Percentiles rank a stretch among this genome's conserved stretches.
phyloP scores from a whole-genome alignment of 2,797 vertebrate genomes.

The Pyrocephalus nanus region DNA sequence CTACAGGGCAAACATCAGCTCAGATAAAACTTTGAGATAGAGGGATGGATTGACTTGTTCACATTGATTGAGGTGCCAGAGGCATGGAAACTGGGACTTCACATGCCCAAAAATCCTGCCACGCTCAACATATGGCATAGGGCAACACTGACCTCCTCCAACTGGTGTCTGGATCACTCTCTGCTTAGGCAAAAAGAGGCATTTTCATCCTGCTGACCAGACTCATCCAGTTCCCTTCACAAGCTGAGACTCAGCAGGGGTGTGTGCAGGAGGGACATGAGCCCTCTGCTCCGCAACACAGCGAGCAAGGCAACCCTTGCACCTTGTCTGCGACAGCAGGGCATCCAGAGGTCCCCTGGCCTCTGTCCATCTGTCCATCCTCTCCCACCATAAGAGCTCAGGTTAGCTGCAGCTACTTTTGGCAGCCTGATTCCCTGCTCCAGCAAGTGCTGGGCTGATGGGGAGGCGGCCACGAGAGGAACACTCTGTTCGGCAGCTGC shows the following conservation, averaged over 20 bases:
- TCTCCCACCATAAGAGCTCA: rapidly evolving
- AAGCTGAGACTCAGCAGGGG: not conserved
- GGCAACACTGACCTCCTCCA: not conserved
- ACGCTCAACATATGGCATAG: rapidly evolving
- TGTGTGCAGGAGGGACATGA: rapidly evolving
- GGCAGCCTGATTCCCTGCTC: not conserved
- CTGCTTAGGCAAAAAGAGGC: not conserved
- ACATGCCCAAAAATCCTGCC: rapidly evolving
- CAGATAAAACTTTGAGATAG: not conserved
- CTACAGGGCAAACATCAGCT: not conserved
- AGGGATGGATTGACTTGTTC: not conserved
- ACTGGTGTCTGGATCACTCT: not conserved
- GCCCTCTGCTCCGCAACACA: not conserved
- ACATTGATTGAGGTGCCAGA: not conserved
- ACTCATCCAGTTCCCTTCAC: not conserved
- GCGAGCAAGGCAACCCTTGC: not conserved
- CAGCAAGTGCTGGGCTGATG: not conserved
- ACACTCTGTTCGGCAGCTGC: constrained; percentile 70
- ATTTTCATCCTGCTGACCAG: not conserved
- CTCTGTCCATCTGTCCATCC: not conserved
- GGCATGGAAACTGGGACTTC: not conserved
- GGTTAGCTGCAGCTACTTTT: not conserved
- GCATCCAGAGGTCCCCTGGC: rapidly evolving
- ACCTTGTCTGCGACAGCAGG: rapidly evolving
- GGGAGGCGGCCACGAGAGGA: constrained; percentile 17